Evolutionary conservation across 2,113 vertebrate genomes (phyloP).

Genomic region (Phoxinus phoxinus): DNA sequence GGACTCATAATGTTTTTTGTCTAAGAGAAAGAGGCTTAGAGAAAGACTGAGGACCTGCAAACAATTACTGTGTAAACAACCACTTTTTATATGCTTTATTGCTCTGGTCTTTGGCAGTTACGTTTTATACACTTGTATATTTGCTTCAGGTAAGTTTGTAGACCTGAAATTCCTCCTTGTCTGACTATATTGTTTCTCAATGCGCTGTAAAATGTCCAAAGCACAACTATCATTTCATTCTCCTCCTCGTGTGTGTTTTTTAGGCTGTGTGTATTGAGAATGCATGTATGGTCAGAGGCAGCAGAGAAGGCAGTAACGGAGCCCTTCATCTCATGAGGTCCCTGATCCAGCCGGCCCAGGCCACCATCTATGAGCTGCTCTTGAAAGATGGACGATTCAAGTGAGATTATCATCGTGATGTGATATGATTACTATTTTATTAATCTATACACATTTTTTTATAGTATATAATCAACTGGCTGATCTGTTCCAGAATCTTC

Average conservation of each 20-base stretch:
- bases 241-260: constrained; percentile 38
- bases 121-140: constrained; percentile 5
- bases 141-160: not conserved
- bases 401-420: constrained; percentile 67
- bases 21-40: not conserved
- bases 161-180: constrained; percentile 18
- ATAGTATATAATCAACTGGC: constrained; percentile 19
- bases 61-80: constrained; percentile 37
- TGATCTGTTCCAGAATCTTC: constrained; percentile 78
- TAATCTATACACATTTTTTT: not conserved
- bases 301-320: constrained; percentile 91
- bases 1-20: not conserved
- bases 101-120: constrained; percentile 39
- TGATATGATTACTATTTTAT: not conserved
- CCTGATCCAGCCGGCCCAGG: constrained; percentile 87
- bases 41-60: constrained; percentile 33
- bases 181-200: not conserved
- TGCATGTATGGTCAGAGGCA: constrained; percentile 91
- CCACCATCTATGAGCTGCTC: constrained; percentile 82
- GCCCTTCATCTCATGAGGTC: constrained; percentile 86
- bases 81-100: constrained; percentile 51
- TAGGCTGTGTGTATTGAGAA: constrained; percentile 96
- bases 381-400: constrained; percentile 89
- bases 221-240: not conserved
- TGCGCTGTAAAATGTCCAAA: not conserved